Evolutionary conservation across 2,888 invertebrate genomes (phyloP).

Genomic region (Esperia sulphurella): DNA sequence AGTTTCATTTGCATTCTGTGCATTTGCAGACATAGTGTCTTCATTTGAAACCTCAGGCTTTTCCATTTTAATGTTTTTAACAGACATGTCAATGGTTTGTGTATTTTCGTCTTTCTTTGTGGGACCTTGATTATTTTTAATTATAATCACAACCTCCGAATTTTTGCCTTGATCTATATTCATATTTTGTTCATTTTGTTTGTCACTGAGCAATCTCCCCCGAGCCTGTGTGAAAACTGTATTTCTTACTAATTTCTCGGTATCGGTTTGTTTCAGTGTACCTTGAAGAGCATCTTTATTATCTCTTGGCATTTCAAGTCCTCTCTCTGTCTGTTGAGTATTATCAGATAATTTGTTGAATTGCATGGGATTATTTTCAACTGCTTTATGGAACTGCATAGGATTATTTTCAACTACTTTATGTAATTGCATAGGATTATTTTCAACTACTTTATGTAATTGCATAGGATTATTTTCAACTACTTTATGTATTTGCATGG

Average conservation of each 20-base stretch:
- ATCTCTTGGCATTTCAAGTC: not conserved
- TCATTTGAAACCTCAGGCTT: not conserved
- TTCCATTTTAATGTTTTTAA: too few relatives aligned
- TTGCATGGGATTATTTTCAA: too few relatives aligned
- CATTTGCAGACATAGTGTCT: not conserved
- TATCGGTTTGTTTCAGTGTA: constrained; percentile 22
- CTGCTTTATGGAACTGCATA: too few relatives aligned
- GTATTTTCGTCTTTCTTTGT: constrained; percentile 4
- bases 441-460: too few relatives aligned
- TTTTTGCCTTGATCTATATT: not conserved
- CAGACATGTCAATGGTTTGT: constrained; percentile 9
- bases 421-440: too few relatives aligned
- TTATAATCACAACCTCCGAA: not conserved
- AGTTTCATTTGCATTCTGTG: not conserved
- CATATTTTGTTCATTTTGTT: constrained; percentile 12
- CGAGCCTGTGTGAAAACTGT: constrained; percentile 67
- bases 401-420: too few relatives aligned
- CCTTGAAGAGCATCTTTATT: constrained; percentile 1
- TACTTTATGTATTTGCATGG: too few relatives aligned
- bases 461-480: too few relatives aligned
- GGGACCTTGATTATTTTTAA: not conserved
- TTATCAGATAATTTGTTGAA: too few relatives aligned
- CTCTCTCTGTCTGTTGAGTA: not conserved
- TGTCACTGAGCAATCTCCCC: constrained; percentile 51
- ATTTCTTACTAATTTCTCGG: constrained; percentile 58